Conservation (phyloP, 2,888 invertebrate species). For the Trimorus sp. region DNA sequence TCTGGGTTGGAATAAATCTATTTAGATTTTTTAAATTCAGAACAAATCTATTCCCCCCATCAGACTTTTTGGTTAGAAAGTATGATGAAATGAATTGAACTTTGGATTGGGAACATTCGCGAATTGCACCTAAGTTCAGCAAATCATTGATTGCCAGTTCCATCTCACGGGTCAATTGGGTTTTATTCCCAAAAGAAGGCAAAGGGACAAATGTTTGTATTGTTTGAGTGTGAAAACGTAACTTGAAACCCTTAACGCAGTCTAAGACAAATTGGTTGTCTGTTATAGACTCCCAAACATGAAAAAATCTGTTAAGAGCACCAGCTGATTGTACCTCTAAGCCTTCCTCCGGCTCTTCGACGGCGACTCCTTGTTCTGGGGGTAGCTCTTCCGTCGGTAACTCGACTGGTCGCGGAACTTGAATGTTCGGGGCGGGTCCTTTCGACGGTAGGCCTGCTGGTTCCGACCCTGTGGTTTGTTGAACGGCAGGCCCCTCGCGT, state of each 20-base stretch:
- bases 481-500: conserved; percentile 23
- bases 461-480: conserved; percentile 13
- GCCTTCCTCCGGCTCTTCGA: neutral
- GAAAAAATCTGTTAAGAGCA: too few species aligned
- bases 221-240: too few species aligned
- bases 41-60: conserved; percentile 15
- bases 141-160: too few species aligned
- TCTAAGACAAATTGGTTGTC: too few species aligned
- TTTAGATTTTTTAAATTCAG: conserved; percentile 42
- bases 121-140: conserved; percentile 9
- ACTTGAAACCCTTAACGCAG: too few species aligned
- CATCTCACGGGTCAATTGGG: too few species aligned
- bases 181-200: too few species aligned
- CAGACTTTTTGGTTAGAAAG: neutral
- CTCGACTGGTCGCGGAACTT: neutral
- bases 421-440: conserved; percentile 4
- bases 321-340: conserved; percentile 1
- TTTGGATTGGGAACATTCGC: conserved; percentile 3
- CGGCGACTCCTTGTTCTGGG: neutral
- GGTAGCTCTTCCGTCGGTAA: neutral
- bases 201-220: too few species aligned
- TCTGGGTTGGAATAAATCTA: conserved; percentile 12
- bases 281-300: too few species aligned
- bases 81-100: neutral
- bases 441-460: conserved; percentile 21